These are phyloP conservation scores for Cyanoliseus patagonus DNA, from an alignment of 2,113 vertebrate species.

Conservation along the genomic window DNA sequence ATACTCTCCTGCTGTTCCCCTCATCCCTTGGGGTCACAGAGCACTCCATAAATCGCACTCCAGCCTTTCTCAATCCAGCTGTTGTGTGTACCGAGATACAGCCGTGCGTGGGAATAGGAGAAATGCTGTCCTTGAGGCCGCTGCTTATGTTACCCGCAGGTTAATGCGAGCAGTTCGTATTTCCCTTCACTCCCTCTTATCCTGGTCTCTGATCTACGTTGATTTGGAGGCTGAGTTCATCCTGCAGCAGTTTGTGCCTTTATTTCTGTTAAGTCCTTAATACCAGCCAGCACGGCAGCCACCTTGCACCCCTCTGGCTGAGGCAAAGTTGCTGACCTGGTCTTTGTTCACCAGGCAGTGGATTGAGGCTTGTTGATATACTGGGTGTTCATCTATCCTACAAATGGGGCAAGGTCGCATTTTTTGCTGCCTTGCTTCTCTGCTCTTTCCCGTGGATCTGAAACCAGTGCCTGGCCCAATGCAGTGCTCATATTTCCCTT, in stretches of 20 bases:
- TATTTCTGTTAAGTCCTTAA: not conserved
- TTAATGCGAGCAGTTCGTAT: not conserved
- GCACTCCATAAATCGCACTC: constrained; percentile 52
- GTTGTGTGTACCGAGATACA: not conserved
- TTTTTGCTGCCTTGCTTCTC: not conserved
- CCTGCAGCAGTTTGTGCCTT: not conserved
- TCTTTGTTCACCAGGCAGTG: not conserved
- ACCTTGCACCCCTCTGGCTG: accelerated
- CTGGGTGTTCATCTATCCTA: not conserved
- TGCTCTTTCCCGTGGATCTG: not conserved
- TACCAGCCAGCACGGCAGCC: not conserved
- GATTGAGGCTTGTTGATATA: not conserved
- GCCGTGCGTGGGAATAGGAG: not conserved
- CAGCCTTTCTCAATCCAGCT: constrained; percentile 16
- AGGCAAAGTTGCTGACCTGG: not conserved
- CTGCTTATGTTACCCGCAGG: constrained; percentile 7
- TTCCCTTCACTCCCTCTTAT: constrained; percentile 10
- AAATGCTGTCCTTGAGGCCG: not conserved
- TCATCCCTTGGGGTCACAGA: not conserved
- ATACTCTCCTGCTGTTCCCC: not conserved
- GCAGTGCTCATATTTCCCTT: not conserved
- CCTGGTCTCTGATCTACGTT: not conserved
- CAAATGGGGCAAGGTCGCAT: not conserved
- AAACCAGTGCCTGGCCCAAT: accelerated
- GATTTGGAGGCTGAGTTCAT: not conserved